Conservation (phyloP, 1,140 invertebrate genomes). For the Venustaconcha ellipsiformis region DNA sequence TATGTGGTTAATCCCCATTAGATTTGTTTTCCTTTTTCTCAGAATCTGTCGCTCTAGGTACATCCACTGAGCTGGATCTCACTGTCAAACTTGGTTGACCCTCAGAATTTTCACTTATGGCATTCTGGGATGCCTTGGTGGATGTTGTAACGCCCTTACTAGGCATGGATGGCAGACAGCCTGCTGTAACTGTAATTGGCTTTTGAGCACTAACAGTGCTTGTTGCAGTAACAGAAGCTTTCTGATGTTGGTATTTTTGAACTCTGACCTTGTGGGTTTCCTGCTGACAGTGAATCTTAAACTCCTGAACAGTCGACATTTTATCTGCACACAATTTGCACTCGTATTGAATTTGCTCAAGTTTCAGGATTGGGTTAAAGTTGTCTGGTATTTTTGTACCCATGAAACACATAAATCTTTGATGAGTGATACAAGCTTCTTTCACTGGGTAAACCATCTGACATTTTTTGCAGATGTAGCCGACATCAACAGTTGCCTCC, state of each 20-base stretch:
- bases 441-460: slow-evolving; percentile 84
- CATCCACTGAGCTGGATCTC: background rate
- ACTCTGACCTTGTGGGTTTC: slow-evolving; percentile 64
- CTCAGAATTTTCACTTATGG: background rate
- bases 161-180: background rate
- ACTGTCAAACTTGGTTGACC: background rate
- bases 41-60: background rate
- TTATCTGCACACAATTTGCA: slow-evolving; percentile 78
- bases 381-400: slow-evolving; percentile 72
- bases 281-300: slow-evolving; percentile 78
- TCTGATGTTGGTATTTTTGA: slow-evolving; percentile 31
- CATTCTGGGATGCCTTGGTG: slow-evolving; percentile 3
- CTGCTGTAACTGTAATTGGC: slow-evolving; percentile 9
- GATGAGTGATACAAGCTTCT: slow-evolving; percentile 80
- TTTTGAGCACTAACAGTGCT: background rate
- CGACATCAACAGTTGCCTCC: slow-evolving; percentile 81
- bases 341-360: slow-evolving; percentile 76
- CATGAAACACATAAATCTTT: slow-evolving; percentile 75
- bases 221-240: slow-evolving; percentile 4
- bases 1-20: background rate
- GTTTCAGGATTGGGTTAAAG: slow-evolving; percentile 64
- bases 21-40: background rate
- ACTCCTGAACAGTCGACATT: slow-evolving; percentile 70
- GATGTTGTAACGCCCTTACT: background rate
- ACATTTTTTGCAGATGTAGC: slow-evolving; percentile 88